A percentile compares a stretch with the other conserved stretches of the same genome.
Evolutionary conservation across 2,888 invertebrate species (phyloP).

Genomic region (Diarsia brunnea): DNA sequence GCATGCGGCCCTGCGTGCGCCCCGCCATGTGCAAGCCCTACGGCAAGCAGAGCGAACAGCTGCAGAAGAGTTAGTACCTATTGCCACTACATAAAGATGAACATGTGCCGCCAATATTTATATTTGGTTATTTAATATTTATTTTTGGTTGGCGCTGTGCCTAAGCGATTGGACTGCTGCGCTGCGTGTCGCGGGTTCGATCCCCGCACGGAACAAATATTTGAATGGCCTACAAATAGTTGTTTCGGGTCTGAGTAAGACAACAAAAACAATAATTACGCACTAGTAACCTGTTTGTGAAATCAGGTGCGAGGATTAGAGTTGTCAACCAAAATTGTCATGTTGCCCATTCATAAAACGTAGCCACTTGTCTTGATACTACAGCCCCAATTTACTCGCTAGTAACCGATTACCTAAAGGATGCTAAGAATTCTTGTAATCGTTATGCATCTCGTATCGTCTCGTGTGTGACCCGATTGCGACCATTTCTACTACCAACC

Average conservation of each 20-base stretch:
- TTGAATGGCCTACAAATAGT: too few species aligned
- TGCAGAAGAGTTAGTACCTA: slow-evolving; percentile 93
- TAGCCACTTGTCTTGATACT: neutral
- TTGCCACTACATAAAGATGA: neutral
- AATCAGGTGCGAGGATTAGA: neutral
- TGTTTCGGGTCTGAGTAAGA: too few species aligned
- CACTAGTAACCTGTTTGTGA: neutral
- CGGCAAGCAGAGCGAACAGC: slow-evolving; percentile 96
- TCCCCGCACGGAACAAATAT: too few species aligned
- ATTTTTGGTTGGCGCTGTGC: too few species aligned
- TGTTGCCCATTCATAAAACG: neutral
- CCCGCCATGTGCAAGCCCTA: slow-evolving; percentile 98
- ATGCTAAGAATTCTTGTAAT: neutral
- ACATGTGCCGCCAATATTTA: too few species aligned
- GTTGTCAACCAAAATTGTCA: neutral
- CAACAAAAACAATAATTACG: too few species aligned
- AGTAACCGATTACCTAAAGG: too few species aligned
- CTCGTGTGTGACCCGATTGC: too few species aligned
- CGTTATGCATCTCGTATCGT: neutral
- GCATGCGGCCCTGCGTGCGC: slow-evolving; percentile 96
- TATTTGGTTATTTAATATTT: too few species aligned
- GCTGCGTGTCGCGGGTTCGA: too few species aligned
- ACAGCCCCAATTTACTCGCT: neutral
- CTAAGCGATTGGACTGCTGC: too few species aligned
- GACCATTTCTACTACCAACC: too few species aligned